Evolutionary conservation across 2,797 vertebrate genomes (phyloP), one percentile per base, ranked within the genome.

Genomic region (Ara ararauna): DNA sequence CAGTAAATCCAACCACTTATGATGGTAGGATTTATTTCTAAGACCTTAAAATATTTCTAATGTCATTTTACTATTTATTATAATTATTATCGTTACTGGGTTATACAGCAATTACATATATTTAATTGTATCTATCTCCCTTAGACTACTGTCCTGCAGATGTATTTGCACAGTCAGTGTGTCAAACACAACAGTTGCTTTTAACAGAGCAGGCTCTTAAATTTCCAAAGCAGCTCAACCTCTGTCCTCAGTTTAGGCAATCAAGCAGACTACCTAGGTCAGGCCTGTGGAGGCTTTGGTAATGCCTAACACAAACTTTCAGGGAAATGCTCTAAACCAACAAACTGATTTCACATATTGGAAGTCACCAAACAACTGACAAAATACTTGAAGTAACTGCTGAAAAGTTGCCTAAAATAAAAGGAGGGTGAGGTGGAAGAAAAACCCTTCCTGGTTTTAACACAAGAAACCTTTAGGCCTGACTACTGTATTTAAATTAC

Each of bases 401-500:
- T 94, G 64, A 82, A 92, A 96, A 95, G 48, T 81, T 92, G 70
- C 85, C 48, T 40, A 70, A 88, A 76, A 40, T 44, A 85, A 79
- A 61, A n/a, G 62, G 50, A 62, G 20, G 5, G 40, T 60, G 42
- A 11, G 15, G 50, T 60, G 51, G 7, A 81, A 20, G 10, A 2
- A 26, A 64, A 58, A 76, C 13, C 36, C 9, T 70, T 50, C 21
- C 32, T 40, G 21, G 9, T 68, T 90, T 93, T 96, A 93, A 85
- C 81, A 76, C 93, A 95, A 96, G 93, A 97, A 96, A n/a, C 21
- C 71, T 89, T 91, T 71, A 87, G 85, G 96, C 61, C 62, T 84
- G 79, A 91, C 75, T 95, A 88, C 87, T 93, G 91, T 95, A 96
- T 96, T 97, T 98, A 97, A 98, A 95, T 97, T 50, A 97, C 97